These are phyloP conservation scores for Eurystomus glaucurus DNA, from an alignment of 2,797 vertebrate species.

Conservation along the genomic window DNA sequence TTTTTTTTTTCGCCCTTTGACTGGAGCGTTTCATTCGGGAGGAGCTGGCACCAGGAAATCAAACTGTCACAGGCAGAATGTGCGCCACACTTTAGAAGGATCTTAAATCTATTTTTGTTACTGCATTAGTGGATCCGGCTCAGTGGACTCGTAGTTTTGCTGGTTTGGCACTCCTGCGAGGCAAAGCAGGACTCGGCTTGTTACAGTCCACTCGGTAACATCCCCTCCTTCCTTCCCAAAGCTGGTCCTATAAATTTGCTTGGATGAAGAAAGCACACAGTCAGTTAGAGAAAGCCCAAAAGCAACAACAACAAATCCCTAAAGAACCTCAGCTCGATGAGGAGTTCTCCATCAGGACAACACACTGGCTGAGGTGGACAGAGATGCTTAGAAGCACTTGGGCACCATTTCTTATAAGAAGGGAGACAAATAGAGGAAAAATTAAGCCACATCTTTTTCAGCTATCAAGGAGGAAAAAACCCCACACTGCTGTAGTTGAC, in stretches of 20 bases:
- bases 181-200: neutral
- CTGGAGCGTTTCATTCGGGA: neutral
- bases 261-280: neutral
- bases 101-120: neutral
- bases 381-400: neutral
- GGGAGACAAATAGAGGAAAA: neutral
- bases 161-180: neutral
- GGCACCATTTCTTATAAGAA: neutral
- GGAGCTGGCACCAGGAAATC: conserved; percentile 7
- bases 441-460: neutral
- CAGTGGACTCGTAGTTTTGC: neutral
- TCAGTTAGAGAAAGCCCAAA: neutral
- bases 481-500: rapidly evolving
- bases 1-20: neutral
- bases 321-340: neutral
- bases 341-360: neutral
- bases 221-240: neutral
- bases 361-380: neutral
- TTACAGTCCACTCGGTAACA: neutral
- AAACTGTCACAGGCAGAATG: neutral
- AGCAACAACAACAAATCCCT: neutral
- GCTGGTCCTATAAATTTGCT: neutral
- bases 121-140: neutral
- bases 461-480: neutral
- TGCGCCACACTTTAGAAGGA: neutral